A percentile compares a stretch with the other conserved stretches of the same genome.
Conservation (phyloP, 2,797 vertebrate genomes). For the Cossypha polioptera region DNA sequence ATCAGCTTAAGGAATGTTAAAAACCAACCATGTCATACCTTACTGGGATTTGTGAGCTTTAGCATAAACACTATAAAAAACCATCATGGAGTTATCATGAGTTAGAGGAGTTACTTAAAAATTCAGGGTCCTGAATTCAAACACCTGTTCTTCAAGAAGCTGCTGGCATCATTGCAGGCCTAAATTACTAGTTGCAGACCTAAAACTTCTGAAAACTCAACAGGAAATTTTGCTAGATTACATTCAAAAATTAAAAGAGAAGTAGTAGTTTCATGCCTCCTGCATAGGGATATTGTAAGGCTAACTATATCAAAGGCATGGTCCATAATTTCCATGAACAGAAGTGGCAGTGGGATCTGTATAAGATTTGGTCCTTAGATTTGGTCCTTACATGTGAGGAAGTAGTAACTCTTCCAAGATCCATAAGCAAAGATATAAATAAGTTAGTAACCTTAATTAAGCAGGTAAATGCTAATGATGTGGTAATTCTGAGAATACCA, state of each 20-base stretch:
- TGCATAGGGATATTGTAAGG: not conserved
- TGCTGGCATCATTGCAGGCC: not conserved
- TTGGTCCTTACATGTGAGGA: not conserved
- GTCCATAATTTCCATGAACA: not conserved
- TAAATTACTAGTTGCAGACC: not conserved
- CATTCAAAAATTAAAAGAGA: not conserved
- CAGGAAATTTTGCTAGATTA: not conserved
- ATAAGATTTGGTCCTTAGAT: not conserved
- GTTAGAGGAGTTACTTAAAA: not conserved
- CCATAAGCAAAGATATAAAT: not conserved
- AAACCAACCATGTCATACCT: accelerated
- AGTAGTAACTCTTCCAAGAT: not conserved
- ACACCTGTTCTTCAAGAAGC: not conserved
- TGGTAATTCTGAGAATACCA: not conserved
- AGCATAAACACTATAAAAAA: not conserved
- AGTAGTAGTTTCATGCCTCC: not conserved
- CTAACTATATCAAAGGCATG: not conserved
- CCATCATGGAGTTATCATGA: not conserved
- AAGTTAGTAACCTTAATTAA: not conserved
- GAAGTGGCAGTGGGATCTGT: not conserved
- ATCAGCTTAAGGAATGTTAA: not conserved
- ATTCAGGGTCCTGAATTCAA: not conserved
- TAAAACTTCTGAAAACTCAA: not conserved
- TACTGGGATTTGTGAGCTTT: not conserved
- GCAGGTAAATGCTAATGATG: not conserved